phyloP scores from a whole-genome alignment of 2,113 vertebrate genomes.

The Manacus vitellinus region DNA sequence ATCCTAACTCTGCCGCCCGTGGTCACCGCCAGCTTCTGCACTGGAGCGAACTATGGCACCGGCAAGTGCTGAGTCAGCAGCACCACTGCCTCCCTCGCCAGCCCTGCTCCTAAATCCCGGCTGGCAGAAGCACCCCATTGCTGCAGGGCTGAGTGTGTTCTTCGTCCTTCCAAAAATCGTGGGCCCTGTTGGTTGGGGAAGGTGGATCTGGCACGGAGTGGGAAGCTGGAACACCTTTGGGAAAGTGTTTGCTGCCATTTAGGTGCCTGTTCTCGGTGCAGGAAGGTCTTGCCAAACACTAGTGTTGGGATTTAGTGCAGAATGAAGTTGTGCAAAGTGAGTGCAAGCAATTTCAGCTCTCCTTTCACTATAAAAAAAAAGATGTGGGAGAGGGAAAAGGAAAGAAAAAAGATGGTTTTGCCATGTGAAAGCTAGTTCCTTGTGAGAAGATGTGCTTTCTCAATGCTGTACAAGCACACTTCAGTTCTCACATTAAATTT shows the following conservation, averaged over 20 bases:
- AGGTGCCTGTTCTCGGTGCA: accelerated
- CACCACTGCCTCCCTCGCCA: not conserved
- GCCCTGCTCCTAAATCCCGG: not conserved
- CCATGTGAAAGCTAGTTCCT: not conserved
- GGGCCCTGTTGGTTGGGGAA: not conserved
- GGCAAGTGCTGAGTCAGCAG: not conserved
- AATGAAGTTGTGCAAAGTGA: not conserved
- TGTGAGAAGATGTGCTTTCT: not conserved
- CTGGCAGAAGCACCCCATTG: not conserved
- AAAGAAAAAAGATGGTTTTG: not conserved
- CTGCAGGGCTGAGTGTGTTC: not conserved
- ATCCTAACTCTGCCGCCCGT: not conserved
- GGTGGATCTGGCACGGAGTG: accelerated
- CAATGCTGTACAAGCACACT: not conserved
- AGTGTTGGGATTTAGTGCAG: not conserved
- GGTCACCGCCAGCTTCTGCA: not conserved
- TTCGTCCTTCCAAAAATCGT: not conserved
- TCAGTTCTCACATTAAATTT: not conserved
- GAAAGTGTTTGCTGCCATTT: not conserved
- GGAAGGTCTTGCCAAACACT: not conserved
- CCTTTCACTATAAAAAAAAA: not conserved
- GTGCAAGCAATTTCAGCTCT: not conserved
- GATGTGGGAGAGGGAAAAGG: not conserved
- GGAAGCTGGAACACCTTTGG: not conserved
- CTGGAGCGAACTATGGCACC: not conserved